Evolutionary conservation across 2,113 vertebrate species (phyloP).

Genomic region (Picathartes gymnocephalus): DNA sequence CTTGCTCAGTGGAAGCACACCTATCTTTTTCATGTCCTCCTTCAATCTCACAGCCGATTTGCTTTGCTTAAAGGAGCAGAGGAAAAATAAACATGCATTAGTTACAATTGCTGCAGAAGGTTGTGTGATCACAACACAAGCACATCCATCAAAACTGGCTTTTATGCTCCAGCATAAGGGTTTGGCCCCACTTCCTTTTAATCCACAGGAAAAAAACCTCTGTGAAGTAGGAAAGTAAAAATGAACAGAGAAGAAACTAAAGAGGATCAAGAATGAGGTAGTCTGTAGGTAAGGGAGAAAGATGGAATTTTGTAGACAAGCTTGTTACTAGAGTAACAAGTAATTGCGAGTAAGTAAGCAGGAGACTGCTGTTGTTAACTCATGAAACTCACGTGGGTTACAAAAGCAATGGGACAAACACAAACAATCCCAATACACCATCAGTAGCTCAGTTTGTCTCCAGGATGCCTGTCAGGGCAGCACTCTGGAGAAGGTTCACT

Average conservation of each 20-base stretch:
- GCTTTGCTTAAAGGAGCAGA: constrained; percentile 82
- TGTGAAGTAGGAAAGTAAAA: neutral
- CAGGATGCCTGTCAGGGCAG: neutral
- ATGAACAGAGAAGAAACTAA: neutral
- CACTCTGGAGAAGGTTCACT: neutral
- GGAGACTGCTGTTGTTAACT: neutral
- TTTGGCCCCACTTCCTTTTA: neutral
- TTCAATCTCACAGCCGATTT: constrained; percentile 81
- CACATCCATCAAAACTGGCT: neutral
- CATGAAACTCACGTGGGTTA: neutral
- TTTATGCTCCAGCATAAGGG: neutral
- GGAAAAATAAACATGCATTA: constrained; percentile 49
- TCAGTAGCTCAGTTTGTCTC: neutral
- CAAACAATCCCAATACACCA: neutral
- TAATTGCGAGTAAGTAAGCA: neutral
- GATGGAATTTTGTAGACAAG: neutral
- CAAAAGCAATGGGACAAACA: neutral
- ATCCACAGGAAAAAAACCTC: neutral
- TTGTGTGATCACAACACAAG: neutral
- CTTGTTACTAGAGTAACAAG: neutral
- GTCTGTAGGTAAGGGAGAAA: neutral
- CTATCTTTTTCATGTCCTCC: constrained; percentile 90
- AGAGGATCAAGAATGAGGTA: neutral
- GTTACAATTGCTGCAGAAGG: constrained; percentile 35
- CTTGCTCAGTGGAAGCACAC: constrained; percentile 71